Base-by-base conservation (phyloP, 2,888 invertebrate species). In the Strigamia transsilvanica region DNA sequence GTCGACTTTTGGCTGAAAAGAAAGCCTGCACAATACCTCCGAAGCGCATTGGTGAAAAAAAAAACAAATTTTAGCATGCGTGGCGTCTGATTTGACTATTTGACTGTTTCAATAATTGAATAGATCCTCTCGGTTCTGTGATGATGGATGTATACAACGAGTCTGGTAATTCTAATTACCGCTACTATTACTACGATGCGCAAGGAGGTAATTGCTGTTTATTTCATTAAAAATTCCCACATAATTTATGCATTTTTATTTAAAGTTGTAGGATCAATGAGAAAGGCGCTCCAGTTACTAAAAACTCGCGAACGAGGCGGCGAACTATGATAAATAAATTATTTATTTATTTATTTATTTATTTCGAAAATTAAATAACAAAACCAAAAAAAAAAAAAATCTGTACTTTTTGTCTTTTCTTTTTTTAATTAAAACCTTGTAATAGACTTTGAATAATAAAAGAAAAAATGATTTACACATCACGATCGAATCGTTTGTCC, bases 121-220 rank as follows among this genome's bases (percentile, higher is more conserved):
- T 85, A 88, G 88, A 91, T 83, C 89, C 91, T 13, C 87, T 88
- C 82, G 92, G 92, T 0, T 85, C 87, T 21, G 89, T 92, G 0
- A 90, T 91, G 85, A 85, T 87, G 5, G 90, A 91, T 15, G 90
- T 92, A 23, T 90, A 88, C 85, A 92, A 92, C 87, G 90, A 90
- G 85, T 89, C 90, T 13, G 91, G 91, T 5, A 90, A 90, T 86
- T 88, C 87, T 18, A 90, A 91, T 82, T 91, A 91, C 86, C 91
- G 91, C 84, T 91, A 90, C 85, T 89, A 87, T 85, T 90, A 90
- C 85, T 91, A 86, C 73, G 85, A 85, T 82, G 85, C 86, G 2
- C 84, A 83, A 32, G 83, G 83, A 82, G 80, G 82, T 83, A 66
- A 32, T 46, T 79, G 34, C 13, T 79, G 42, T 23, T 27, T 78